Conservation (phyloP, 2,797 vertebrate species). For the Diplodus puntazzo region DNA sequence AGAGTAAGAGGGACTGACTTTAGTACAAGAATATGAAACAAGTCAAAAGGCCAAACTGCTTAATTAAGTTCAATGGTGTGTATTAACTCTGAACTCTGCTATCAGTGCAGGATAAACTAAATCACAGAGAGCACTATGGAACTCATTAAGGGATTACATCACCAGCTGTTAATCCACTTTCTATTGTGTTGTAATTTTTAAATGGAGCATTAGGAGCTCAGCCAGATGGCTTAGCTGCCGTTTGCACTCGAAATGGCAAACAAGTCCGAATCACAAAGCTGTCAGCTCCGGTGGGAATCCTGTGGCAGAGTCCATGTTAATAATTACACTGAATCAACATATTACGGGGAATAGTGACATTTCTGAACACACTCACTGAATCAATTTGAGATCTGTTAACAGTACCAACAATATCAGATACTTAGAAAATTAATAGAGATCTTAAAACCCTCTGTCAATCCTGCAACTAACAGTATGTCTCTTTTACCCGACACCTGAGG, state of each 20-base stretch:
- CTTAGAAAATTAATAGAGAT: too few species aligned
- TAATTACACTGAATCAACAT: constrained; percentile 19
- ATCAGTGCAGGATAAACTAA: constrained; percentile 38
- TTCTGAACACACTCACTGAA: background rate
- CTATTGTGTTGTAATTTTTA: constrained; percentile 67
- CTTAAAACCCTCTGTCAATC: background rate
- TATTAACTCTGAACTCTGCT: constrained; percentile 21
- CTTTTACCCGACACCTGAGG: background rate
- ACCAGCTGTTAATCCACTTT: constrained; percentile 71
- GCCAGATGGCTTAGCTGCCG: constrained; percentile 55
- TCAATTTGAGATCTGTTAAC: background rate
- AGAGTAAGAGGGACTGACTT: background rate
- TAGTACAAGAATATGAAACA: background rate
- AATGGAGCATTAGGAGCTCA: constrained; percentile 66
- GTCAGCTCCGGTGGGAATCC: constrained; percentile 14
- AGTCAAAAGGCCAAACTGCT: constrained; percentile 6
- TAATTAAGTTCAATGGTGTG: constrained; percentile 2
- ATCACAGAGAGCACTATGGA: constrained; percentile 43
- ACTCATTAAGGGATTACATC: constrained; percentile 70
- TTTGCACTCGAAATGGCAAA: constrained; percentile 51
- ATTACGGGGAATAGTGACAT: background rate
- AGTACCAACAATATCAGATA: background rate
- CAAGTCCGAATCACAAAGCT: constrained; percentile 40
- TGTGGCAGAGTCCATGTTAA: background rate
- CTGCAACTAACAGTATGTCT: background rate